Evolutionary conservation across 2,113 vertebrate genomes (phyloP).

Genomic region (Equus przewalskii): DNA sequence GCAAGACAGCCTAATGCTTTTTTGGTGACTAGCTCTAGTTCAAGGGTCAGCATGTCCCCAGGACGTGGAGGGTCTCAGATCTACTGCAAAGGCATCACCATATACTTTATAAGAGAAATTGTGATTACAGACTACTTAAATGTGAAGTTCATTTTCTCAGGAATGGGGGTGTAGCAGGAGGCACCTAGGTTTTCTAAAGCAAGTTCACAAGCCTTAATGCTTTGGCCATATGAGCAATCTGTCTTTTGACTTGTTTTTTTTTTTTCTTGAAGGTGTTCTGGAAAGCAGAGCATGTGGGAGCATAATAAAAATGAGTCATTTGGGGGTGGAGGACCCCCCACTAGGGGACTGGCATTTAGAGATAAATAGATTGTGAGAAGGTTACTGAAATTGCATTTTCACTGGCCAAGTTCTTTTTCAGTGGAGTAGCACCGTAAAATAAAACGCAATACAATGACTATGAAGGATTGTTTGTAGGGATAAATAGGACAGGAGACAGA

Average conservation of each 20-base stretch:
- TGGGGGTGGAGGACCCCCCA: slow-evolving; percentile 13
- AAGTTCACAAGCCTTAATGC: not conserved
- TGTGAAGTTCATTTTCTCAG: slow-evolving; percentile 27
- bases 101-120: not conserved
- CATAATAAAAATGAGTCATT: slow-evolving; percentile 67
- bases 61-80: not conserved
- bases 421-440: slow-evolving; percentile 16
- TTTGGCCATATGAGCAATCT: slow-evolving; percentile 30
- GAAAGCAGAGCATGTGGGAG: slow-evolving; percentile 46
- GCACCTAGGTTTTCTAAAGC: not conserved
- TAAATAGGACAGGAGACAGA: slow-evolving; percentile 63
- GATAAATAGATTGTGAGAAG: slow-evolving; percentile 60
- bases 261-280: slow-evolving; percentile 50
- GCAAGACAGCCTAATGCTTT: not conserved
- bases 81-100: not conserved
- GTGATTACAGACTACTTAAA: slow-evolving; percentile 10
- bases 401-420: slow-evolving; percentile 65
- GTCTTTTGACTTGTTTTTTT: slow-evolving; percentile 9
- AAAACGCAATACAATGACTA: slow-evolving; percentile 47
- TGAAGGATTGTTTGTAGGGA: not conserved
- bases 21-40: not conserved
- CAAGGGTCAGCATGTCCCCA: not conserved
- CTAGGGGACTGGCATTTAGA: slow-evolving; percentile 63
- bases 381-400: slow-evolving; percentile 50
- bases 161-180: not conserved